Percentiles rank a stretch among this genome's conserved stretches.
Evolutionary conservation across 2,113 vertebrate species (phyloP).

Genomic region (Nycticryphes semicollaris): DNA sequence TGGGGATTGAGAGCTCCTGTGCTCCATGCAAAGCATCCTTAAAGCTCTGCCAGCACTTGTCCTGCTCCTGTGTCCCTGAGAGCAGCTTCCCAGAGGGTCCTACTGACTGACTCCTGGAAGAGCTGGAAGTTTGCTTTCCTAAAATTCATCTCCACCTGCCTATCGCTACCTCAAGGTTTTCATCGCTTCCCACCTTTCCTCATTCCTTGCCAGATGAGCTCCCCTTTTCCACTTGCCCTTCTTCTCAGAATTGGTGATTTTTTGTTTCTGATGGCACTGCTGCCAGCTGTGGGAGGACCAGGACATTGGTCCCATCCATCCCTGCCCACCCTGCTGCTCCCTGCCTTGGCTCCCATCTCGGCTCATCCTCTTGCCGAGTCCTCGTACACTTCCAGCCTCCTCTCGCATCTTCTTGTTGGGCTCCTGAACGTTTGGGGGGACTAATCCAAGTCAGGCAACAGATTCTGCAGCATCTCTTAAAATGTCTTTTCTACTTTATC

Average conservation of each 20-base stretch:
- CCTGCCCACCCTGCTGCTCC: background rate
- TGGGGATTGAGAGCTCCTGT: background rate
- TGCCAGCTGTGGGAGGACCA: background rate
- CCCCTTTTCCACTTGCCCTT: background rate
- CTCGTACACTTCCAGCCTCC: background rate
- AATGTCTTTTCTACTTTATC: background rate
- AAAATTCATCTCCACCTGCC: background rate
- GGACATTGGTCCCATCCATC: background rate
- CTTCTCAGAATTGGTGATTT: background rate
- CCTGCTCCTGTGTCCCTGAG: background rate
- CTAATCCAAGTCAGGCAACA: background rate
- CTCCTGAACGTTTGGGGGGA: background rate
- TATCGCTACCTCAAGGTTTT: constrained; percentile 52
- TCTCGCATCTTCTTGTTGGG: background rate
- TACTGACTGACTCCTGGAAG: background rate
- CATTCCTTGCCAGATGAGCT: background rate
- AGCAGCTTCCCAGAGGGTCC: background rate
- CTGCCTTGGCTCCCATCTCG: background rate
- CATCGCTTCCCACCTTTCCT: background rate
- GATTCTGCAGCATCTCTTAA: background rate
- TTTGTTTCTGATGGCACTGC: background rate
- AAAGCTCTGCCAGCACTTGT: background rate
- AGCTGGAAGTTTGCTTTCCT: background rate
- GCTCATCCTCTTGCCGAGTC: background rate
- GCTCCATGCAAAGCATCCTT: background rate